These are phyloP conservation scores for Watsonalla cultraria DNA, from an alignment of 2,888 invertebrate species.

Conservation along the genomic window DNA sequence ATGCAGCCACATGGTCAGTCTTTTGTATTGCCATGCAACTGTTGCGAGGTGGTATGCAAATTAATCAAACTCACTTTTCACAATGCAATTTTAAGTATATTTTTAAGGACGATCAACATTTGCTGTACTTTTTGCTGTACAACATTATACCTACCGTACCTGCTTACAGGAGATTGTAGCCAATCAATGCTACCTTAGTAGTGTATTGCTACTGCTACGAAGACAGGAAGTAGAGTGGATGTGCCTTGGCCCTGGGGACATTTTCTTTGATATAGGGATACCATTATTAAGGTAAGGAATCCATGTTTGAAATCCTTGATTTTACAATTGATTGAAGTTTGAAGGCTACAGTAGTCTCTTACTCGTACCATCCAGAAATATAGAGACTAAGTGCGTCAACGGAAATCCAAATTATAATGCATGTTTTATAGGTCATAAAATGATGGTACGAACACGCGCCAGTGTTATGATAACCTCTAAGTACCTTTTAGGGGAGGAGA, in stretches of 20 bases:
- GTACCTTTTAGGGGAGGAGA: neutral
- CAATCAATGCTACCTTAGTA: too few species aligned
- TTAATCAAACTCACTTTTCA: neutral
- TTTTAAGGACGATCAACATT: too few species aligned
- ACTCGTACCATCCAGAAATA: neutral
- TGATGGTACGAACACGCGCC: neutral
- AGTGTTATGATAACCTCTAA: constrained; percentile 2
- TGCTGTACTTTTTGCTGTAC: too few species aligned
- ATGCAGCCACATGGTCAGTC: constrained; percentile 19
- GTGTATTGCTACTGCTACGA: too few species aligned
- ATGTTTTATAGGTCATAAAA: constrained; percentile 1
- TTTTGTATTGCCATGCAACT: constrained; percentile 15
- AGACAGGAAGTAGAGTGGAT: too few species aligned
- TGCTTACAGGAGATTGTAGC: too few species aligned
- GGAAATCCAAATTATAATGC: neutral
- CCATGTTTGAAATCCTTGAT: neutral
- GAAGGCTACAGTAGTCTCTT: too few species aligned
- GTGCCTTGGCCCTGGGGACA: too few species aligned
- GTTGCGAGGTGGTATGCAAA: neutral
- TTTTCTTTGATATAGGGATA: too few species aligned
- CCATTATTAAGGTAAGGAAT: too few species aligned
- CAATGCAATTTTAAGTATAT: neutral
- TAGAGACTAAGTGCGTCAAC: neutral
- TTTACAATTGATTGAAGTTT: neutral
- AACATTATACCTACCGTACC: too few species aligned